phyloP scores from a whole-genome alignment of 2,797 vertebrate species.

The Strix occidentalis region DNA sequence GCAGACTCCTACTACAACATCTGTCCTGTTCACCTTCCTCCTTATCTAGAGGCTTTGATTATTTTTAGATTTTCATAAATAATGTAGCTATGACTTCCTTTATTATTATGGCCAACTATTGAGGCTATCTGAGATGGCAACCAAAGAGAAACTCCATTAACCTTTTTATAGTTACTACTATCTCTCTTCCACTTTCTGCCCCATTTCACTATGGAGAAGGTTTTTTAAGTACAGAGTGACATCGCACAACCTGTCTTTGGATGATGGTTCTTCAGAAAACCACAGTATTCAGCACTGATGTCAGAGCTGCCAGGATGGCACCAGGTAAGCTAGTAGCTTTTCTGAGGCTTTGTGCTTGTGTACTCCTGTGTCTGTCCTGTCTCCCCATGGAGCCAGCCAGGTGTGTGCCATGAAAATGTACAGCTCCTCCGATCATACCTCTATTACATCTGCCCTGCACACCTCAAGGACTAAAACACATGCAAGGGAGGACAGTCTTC shows the following conservation, averaged over 20 bases:
- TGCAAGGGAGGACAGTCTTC: neutral
- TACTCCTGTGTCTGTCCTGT: neutral
- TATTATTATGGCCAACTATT: neutral
- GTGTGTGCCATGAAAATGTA: no score
- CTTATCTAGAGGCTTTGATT: neutral
- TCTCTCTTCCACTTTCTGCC: neutral
- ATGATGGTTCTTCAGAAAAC: neutral
- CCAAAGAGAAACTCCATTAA: neutral
- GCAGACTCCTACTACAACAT: no score
- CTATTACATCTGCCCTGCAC: neutral
- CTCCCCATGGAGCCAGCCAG: neutral
- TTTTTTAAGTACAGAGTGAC: neutral
- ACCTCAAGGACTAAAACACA: neutral
- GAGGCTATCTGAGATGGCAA: neutral
- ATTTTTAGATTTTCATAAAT: neutral
- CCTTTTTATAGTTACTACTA: neutral
- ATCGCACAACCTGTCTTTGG: neutral
- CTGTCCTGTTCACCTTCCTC: no score
- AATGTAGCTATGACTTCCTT: neutral
- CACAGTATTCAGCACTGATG: rapidly evolving
- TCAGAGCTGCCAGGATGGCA: neutral
- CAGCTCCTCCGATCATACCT: neutral
- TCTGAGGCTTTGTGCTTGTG: neutral
- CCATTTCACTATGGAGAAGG: neutral
- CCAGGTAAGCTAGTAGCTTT: neutral